Percentiles rank a stretch among this genome's conserved stretches.
Evolutionary conservation across 23 tunicate genomes (phyloP).

Genomic region (Styela plicata): DNA sequence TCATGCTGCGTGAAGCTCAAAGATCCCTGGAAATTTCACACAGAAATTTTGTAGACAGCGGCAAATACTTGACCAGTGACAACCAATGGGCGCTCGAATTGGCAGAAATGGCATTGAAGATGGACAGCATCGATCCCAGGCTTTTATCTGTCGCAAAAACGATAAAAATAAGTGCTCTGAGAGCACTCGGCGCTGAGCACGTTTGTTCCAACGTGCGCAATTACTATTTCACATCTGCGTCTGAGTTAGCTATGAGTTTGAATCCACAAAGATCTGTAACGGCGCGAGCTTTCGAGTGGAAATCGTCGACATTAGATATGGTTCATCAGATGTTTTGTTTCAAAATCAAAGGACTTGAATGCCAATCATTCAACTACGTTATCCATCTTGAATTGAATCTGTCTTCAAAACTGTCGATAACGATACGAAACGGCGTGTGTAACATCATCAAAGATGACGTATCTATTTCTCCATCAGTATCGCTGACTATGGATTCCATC

Average conservation of each 20-base stretch:
- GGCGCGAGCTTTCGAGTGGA: neutral
- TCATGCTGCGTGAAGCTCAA: constrained; percentile 37
- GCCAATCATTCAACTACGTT: neutral
- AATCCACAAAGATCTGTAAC: neutral
- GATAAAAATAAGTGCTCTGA: constrained; percentile 23
- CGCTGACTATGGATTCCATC: neutral
- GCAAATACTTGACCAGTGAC: constrained; percentile 28
- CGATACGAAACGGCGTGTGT: constrained; percentile 19
- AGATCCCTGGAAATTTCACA: constrained; percentile 19
- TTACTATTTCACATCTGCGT: constrained; percentile 63
- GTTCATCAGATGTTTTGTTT: constrained; percentile 6
- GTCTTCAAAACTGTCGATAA: neutral
- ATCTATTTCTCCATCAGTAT: neutral
- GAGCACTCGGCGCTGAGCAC: constrained; percentile 29
- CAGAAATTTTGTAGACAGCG: constrained; percentile 29
- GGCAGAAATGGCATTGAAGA: constrained; percentile 27
- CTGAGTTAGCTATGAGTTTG: constrained; percentile 23
- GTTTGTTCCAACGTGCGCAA: constrained; percentile 66
- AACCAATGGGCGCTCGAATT: constrained; percentile 80
- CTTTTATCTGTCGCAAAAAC: constrained; percentile 33
- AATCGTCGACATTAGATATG: neutral
- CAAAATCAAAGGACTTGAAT: constrained; percentile 20
- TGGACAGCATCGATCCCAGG: neutral
- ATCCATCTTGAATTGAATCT: neutral
- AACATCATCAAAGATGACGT: neutral